Conservation (phyloP, 2,797 vertebrate genomes). For the Coracias cyanogaster region DNA sequence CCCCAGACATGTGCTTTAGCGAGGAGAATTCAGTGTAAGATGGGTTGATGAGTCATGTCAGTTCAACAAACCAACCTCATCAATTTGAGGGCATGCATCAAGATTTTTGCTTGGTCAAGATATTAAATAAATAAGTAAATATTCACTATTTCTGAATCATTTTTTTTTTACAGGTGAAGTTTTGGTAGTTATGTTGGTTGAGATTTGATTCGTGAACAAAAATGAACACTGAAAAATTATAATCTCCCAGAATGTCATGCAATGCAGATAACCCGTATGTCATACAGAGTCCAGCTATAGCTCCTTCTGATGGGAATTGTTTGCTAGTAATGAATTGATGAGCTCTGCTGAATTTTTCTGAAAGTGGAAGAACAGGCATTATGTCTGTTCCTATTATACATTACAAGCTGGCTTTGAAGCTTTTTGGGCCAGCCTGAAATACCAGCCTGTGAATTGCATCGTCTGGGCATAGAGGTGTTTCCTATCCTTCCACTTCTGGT, state of each 20-base stretch:
- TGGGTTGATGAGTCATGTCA: accelerated
- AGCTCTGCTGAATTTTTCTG: not conserved
- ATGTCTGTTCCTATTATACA: not conserved
- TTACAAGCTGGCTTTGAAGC: not conserved
- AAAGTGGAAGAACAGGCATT: not conserved
- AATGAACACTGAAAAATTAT: not conserved
- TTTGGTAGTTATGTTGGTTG: not conserved
- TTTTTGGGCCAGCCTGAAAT: not conserved
- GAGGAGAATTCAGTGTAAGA: not conserved
- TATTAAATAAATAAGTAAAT: not conserved
- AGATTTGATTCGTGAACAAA: not conserved
- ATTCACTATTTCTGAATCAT: not conserved
- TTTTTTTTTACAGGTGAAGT: not conserved
- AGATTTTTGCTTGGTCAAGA: not conserved
- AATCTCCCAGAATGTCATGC: not conserved
- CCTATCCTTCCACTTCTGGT: not conserved
- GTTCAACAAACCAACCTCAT: not conserved
- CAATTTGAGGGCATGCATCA: not conserved
- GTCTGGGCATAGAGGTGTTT: not conserved
- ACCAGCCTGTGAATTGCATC: not conserved
- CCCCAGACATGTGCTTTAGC: not conserved
- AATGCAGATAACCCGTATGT: not conserved
- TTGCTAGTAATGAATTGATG: not conserved
- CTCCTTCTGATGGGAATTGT: not conserved
- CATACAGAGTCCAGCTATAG: not conserved